Evolutionary conservation across 2,797 vertebrate genomes (phyloP), one percentile per base, ranked within the genome.

Genomic region (Parambassis ranga): DNA sequence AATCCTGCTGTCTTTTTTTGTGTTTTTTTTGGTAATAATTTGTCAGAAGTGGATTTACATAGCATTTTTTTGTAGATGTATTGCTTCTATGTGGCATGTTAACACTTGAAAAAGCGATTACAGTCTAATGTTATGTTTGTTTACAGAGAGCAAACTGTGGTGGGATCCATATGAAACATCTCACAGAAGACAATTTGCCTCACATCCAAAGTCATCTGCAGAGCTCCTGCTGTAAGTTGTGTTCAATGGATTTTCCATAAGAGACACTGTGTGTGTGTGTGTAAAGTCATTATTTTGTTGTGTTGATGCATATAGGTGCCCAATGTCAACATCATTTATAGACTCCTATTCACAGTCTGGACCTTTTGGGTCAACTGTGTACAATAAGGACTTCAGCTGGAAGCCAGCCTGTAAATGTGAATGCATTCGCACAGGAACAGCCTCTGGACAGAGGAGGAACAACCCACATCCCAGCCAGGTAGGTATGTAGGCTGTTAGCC

Each of bases 121-220:
- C 9, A 26, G 4, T 42, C 13, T 26, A 16, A 39, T 20, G 5
- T 1, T 6, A 6, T 28, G n/a, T 39, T 61, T 56, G 10, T 60
- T 57, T 87, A 33, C 36, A 90, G 89, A 85, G 73, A 65, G 60
- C 13, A 76, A 84, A n/a, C 75, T 46, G 18, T 63, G 41, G 55
- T 93, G 92, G 91, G 88, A 94, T 72, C 86, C 90, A 16, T 94
- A 92, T 63, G 78, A 94, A 77, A 94, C 93, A 27, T 92, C 91
- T 3, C 81, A 89, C 62, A 90, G 46, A 83, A 90, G 88, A 6
- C 88, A 92, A 1, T 94, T 92, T 30, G 30, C 88, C 2, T 77
- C 79, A 39, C 87, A 79, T 48, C 75, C 60, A 26, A 75, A 52
- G 47, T 65, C 72, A 14, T 55, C 71, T 18, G 51, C 79, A 26